Evolutionary conservation across 2,797 vertebrate genomes (phyloP), one percentile per base, ranked within the genome.

Genomic region (Arnoldichthys spilopterus): DNA sequence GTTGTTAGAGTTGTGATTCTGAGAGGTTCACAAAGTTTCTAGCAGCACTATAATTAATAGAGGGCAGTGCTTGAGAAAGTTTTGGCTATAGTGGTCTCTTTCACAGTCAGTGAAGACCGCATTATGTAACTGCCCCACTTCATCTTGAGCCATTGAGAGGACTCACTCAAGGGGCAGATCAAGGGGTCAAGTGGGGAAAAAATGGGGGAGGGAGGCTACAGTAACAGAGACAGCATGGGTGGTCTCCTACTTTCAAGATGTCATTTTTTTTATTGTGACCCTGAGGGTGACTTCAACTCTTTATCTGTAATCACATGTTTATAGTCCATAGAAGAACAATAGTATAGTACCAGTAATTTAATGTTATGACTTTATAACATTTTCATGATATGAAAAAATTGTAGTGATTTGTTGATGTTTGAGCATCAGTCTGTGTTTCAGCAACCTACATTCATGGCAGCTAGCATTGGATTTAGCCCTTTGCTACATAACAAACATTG

Each of bases 81-180:
- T 58, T 58, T 24, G 22, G 11, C 26, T 54, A 1, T 54, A 54
- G 6, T 22, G 53, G 53, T 54, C 9, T 1, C 53, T 54, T 54
- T 24, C n/a, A n/a, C 53, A 49, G 5, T 49, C 6, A 18, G 47
- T 49, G 47, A 49, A 53, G 20, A 53, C 51, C 51, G n/a, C 51
- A 53, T 62, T 15, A 34, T 62, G 59, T 62, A 32, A 62, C 15
- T 63, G 61, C 30, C 30, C 47, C 40, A 68, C 13, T 68, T 22
- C 40, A 26, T 47, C 63, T 67, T 64, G 3, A 64, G 20, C 62
- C 37, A 64, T 26, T 47, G 40, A 6, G 28, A 32, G 7, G 37
- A 22, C 40, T 66, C 34, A 66, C n/a, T 66, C 56, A 28, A 6
- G 58, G 9, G 30, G 13, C 26, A 59, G 13, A 32, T 62, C 7